Evolutionary conservation across 2,113 vertebrate genomes (phyloP), one percentile per base, ranked within the genome.

Genomic region (Pseudorectes ferrugineus): DNA sequence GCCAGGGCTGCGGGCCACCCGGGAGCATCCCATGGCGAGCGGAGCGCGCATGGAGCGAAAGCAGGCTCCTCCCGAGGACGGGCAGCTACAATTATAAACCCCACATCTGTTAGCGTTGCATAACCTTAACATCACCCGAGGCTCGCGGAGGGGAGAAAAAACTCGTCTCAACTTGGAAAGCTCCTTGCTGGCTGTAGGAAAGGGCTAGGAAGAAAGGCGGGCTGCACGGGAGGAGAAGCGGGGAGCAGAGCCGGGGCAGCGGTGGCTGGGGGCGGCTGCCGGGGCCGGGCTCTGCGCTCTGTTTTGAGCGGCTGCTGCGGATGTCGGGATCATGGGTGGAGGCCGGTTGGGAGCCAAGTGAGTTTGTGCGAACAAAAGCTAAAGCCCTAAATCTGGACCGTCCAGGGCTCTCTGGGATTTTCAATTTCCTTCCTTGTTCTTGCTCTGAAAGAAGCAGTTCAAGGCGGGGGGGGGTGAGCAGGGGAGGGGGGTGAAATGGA

Each of bases 361-460:
- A 86, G 97, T 98, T 97, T 98, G 96, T 98, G 98, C 83, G 98
- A 99, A 99, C 99, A 99, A 99, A 99, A 98, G 98, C 96, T 97
- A 92, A 93, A 90, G 97, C 98, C 98, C 98, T 98, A 98, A 98
- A 98, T 98, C 98, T 98, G 98, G 98, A 97, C 97, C 73, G 96
- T 97, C 97, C 97, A 88, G 97, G 95, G 97, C 97, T 97, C 97
- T 78, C 49, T 71, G 98, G 98, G 98, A 98, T 97, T 97, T 97
- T 98, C 79, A 55, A 65, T 98, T 99, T 99, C 98, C 99, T 99
- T 99, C 99, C 99, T 99, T 97, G 98, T 98, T 98, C 98, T 99
- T 98, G 98, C 98, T 90, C 98, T 98, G 98, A 98, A 98, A 98
- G 97, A 97, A 98, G 96, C 95, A 88, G 95, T 88, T 86, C 1